phyloP scores from a whole-genome alignment of 2,888 invertebrate species.

The Tenthredo amoena region DNA sequence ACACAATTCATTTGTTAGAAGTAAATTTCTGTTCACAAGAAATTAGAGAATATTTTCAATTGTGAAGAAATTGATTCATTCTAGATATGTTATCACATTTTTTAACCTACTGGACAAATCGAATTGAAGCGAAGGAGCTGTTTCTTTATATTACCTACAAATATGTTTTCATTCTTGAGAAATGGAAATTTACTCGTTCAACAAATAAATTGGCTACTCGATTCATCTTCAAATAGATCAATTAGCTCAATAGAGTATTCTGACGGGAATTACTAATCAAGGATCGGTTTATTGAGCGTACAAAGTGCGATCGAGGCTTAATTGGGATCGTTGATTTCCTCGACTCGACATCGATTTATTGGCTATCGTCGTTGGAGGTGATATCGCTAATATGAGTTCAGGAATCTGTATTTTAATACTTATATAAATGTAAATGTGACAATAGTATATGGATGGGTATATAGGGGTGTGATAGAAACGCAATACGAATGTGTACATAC shows the following conservation, averaged over 20 bases:
- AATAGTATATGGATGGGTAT: constrained; percentile 61
- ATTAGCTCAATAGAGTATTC: not conserved
- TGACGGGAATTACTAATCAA: constrained; percentile 1
- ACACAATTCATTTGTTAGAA: not conserved
- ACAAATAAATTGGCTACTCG: not conserved
- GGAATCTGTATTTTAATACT: not conserved
- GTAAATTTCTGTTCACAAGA: not conserved
- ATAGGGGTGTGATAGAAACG: constrained; percentile 50
- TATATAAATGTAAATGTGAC: constrained; percentile 37
- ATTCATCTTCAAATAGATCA: not conserved
- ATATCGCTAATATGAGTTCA: not conserved
- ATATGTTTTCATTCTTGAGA: not conserved
- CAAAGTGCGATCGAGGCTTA: not conserved
- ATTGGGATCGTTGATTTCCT: constrained; percentile 22
- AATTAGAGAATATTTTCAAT: not conserved
- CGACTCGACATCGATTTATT: constrained; percentile 20
- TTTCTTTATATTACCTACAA: not conserved
- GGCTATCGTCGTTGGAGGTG: constrained; percentile 9
- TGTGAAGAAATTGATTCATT: not conserved
- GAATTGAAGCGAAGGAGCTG: not conserved
- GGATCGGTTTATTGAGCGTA: not conserved
- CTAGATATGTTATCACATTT: not conserved
- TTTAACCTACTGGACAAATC: not conserved
- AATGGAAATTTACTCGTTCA: not conserved
- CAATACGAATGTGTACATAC: constrained; percentile 13